These are phyloP conservation scores for Cyclophora punctaria DNA, from an alignment of 2,888 invertebrate genomes.

Conservation along the genomic window DNA sequence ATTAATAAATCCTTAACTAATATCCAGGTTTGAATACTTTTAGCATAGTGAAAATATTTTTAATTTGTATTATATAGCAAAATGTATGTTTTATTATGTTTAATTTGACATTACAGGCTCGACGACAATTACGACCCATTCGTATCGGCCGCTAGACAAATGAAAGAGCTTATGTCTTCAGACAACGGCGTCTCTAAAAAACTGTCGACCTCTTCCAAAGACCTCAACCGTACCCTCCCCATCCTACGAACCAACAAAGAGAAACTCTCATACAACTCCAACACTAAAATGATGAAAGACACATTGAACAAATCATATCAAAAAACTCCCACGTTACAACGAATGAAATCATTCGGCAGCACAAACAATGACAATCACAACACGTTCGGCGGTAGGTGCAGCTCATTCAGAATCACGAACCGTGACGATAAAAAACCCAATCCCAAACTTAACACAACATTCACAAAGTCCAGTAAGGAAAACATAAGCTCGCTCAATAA, in stretches of 20 bases:
- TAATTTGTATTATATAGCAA: no score
- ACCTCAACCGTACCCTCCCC: constrained; percentile 61
- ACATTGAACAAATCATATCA: constrained; percentile 69
- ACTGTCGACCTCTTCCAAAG: constrained; percentile 53
- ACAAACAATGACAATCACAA: constrained; percentile 49
- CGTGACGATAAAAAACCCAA: constrained; percentile 61
- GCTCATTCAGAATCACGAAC: constrained; percentile 57
- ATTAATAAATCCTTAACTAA: background rate
- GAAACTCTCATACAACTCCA: constrained; percentile 46
- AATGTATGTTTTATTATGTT: constrained; percentile 8
- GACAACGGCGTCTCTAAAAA: constrained; percentile 73
- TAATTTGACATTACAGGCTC: constrained; percentile 47
- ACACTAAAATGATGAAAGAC: constrained; percentile 67
- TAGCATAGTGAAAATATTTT: no score
- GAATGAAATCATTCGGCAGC: constrained; percentile 71
- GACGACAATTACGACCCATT: constrained; percentile 84
- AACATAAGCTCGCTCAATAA: constrained; percentile 58
- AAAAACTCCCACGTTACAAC: constrained; percentile 66
- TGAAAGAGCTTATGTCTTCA: constrained; percentile 85
- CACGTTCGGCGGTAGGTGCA: constrained; percentile 58
- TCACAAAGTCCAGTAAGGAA: constrained; percentile 68
- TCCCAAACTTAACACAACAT: constrained; percentile 64
- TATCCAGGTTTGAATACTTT: no score
- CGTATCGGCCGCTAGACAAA: constrained; percentile 85
- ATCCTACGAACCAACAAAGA: constrained; percentile 56